Evolutionary conservation across 2,113 vertebrate species (phyloP).

Genomic region (Leuciscus idus): DNA sequence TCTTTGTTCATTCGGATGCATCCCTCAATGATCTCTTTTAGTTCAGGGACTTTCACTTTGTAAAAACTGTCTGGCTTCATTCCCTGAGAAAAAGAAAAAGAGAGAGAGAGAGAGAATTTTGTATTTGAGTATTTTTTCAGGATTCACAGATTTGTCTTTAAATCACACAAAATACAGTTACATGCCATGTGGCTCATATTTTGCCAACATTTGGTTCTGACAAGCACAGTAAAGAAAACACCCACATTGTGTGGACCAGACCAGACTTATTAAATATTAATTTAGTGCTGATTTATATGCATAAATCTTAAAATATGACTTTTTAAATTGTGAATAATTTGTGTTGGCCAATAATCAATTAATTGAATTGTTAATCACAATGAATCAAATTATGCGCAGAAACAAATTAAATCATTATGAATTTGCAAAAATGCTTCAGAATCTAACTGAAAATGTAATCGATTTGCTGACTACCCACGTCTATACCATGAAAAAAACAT

Average conservation of each 20-base stretch:
- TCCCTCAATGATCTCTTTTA: slow-evolving; percentile 98
- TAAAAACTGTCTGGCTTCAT: slow-evolving; percentile 97
- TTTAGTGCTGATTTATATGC: neutral
- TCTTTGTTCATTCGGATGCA: slow-evolving; percentile 96
- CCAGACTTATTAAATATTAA: neutral
- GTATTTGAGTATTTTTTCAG: too few relatives aligned
- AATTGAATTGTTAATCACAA: too few relatives aligned
- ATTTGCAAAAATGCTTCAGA: neutral
- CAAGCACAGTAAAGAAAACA: neutral
- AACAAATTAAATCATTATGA: neutral
- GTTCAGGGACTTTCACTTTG: slow-evolving; percentile 95
- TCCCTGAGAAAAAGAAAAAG: slow-evolving; percentile 75
- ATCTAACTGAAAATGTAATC: neutral
- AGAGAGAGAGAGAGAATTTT: neutral
- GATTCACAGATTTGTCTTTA: too few relatives aligned
- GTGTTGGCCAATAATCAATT: too few relatives aligned
- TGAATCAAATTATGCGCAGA: neutral
- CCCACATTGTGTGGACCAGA: neutral
- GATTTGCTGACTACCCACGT: too few relatives aligned
- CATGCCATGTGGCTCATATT: neutral
- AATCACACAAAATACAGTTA: neutral
- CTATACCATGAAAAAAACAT: too few relatives aligned
- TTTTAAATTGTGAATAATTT: too few relatives aligned
- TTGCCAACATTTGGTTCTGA: neutral
- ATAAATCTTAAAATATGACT: neutral